Percentiles rank a stretch among this genome's conserved stretches.
phyloP scores from a whole-genome alignment of 2,888 invertebrate species.

The Mesorhabditis sp. region DNA sequence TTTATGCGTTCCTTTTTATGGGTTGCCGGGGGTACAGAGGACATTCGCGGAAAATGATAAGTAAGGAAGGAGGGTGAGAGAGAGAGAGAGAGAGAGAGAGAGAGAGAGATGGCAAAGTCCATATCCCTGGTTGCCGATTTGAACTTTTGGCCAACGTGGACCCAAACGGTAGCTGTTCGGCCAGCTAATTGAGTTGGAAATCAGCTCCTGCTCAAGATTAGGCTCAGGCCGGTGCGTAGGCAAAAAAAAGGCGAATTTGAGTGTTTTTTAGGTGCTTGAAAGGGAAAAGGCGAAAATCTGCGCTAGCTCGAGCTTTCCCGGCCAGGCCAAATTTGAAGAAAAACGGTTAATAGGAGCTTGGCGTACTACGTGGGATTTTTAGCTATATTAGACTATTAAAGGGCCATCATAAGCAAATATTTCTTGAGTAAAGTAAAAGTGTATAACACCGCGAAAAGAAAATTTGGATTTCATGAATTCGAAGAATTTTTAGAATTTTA shows the following conservation, averaged over 20 bases:
- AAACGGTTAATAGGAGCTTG: too few relatives aligned
- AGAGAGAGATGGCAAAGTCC: constrained; percentile 7
- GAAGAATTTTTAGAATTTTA: too few relatives aligned
- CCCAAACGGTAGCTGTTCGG: constrained; percentile 61
- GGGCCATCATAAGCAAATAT: too few relatives aligned
- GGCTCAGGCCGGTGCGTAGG: constrained; percentile 65
- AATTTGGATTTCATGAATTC: too few relatives aligned
- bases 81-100: constrained; percentile 8
- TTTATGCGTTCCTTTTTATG: background rate
- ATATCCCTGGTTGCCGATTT: constrained; percentile 59
- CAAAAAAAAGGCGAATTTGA: constrained; percentile 58
- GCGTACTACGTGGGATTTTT: too few relatives aligned
- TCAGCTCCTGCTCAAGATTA: constrained; percentile 24
- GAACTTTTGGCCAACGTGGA: constrained; percentile 62
- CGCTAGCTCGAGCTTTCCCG: too few relatives aligned
- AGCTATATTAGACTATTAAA: too few relatives aligned
- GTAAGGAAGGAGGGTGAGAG: constrained; percentile 8
- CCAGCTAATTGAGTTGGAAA: constrained; percentile 20
- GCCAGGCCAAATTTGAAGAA: too few relatives aligned
- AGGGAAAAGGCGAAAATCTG: constrained; percentile 51
- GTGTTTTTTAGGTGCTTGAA: background rate
- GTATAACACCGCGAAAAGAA: too few relatives aligned
- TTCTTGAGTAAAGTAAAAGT: too few relatives aligned
- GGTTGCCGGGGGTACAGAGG: too few relatives aligned
- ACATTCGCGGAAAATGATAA: background rate